Base-by-base conservation (phyloP, 2,888 invertebrate genomes). In the Callimorpha dominula region DNA sequence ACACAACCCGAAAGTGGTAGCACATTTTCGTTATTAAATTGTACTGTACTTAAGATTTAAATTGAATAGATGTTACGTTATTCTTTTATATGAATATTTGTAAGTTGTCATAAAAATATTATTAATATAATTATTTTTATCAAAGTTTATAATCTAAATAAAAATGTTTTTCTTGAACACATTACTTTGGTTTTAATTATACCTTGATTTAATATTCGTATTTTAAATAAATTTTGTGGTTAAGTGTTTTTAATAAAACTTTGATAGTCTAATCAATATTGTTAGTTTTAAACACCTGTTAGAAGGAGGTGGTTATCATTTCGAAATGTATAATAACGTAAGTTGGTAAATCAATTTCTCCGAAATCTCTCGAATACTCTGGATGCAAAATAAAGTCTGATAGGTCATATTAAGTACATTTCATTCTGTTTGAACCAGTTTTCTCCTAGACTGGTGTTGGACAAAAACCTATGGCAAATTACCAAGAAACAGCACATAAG, bases 141-240 rank as follows among this genome's bases (percentile, higher is more conserved):
- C 96, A 96, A 96, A 96, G 96, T 96, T 96, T 96, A 96, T 96
- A 96, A 96, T 95, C 96, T 95, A 94, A 96, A 96, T 96, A 95
- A 95, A 96, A 95, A 95, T 93, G 94, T 95, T 95, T 95, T 96
- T 94, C 96, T 95, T 94, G 94, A 95, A 94, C 94, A 95, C 93
- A 92, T 91, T 87, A 82, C 77, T 78, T 77, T 87, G 74, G 88
- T 90, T 90, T 91, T 67, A 86, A 79, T 87, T 65, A 6, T 64
- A 70, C 52, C 70, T 42, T 42, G 15, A 49, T 11, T 49, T 31
- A n/a, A n/a, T n/a, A 57, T 4, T 20, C n/a, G n/a, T 57, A 57
- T 4, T 20, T 57, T 57, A 20, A 4, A 54, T n/a, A 3, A 4
- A 54, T 54, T n/a, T 20, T 31, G 9, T 57, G 11, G 8, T 0